Evolutionary conservation across 1,140 invertebrate genomes (phyloP), one percentile per base, ranked within the genome.

Genomic region (Meteorus sp.): DNA sequence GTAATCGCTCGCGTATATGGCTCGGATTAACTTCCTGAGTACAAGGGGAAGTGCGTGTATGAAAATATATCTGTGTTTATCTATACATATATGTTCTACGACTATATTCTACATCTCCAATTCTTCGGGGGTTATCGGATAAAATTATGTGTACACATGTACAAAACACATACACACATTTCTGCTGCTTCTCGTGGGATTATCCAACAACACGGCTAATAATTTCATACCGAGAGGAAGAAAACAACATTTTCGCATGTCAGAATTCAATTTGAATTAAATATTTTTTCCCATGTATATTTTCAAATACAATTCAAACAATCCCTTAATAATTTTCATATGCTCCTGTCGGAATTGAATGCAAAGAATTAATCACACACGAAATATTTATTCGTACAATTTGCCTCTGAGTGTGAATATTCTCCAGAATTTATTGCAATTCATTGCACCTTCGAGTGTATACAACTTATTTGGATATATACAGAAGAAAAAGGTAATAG

Each of bases 1-100:
- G 71, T 79, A 79, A 79, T 79, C 75, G 75, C 72, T 70, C 69
- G 73, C 75, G 72, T 78, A 78, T 78, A 77, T 77, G 73, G 71
- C 71, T 70, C 68, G 76, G 77, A 78, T 79, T 79, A 79, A 78
- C 75, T 79, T 65, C 59, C 61, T 13, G 29, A 62, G 59, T 62
- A 60, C 41, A 27, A 19, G 9, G 56, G 48, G 56, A 41, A 43
- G n/a, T n/a, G n/a, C n/a, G n/a, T n/a, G n/a, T n/a, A n/a, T n/a
- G n/a, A n/a, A n/a, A n/a, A n/a, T n/a, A n/a, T n/a, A n/a, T n/a
- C n/a, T n/a, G n/a, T n/a, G n/a, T n/a, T n/a, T n/a, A n/a, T n/a
- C n/a, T n/a, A n/a, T n/a, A n/a, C n/a, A n/a, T n/a, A n/a, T n/a
- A n/a, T n/a, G n/a, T n/a, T n/a, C n/a, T n/a, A n/a, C n/a, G n/a